phyloP scores from a whole-genome alignment of 2,888 invertebrate genomes.

The Drosophila algonquin region DNA sequence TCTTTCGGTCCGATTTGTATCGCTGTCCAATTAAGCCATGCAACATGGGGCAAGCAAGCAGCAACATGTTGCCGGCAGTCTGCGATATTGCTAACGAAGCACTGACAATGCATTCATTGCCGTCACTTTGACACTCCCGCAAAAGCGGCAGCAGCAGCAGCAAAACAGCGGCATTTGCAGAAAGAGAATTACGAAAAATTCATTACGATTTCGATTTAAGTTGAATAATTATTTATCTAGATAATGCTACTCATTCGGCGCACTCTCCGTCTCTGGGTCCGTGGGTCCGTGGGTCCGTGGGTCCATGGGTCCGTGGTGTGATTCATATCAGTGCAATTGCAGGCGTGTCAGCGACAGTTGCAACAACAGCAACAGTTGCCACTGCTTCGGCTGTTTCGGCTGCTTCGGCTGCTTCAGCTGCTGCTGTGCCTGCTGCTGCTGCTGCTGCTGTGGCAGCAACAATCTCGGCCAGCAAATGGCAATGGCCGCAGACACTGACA shows the following conservation, averaged over 20 bases:
- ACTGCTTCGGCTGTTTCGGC: no score
- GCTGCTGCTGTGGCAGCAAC: constrained; percentile 43
- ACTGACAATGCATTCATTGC: constrained; percentile 72
- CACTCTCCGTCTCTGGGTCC: constrained; percentile 19
- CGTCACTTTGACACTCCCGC: constrained; percentile 79
- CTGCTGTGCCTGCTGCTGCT: constrained; percentile 6
- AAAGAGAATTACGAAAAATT: constrained; percentile 64
- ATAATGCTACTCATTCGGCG: constrained; percentile 69
- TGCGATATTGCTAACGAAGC: constrained; percentile 75
- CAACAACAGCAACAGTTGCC: constrained; percentile 16
- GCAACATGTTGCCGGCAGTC: constrained; percentile 49
- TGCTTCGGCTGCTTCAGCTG: constrained; percentile 12
- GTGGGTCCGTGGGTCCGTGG: constrained; percentile 4
- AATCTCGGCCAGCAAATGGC: constrained; percentile 47
- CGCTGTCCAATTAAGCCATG: constrained; percentile 74
- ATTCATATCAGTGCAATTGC: constrained; percentile 81
- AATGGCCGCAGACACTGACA: constrained; percentile 60
- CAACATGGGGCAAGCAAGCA: constrained; percentile 62
- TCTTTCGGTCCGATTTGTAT: constrained; percentile 64
- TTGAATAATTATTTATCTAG: constrained; percentile 80
- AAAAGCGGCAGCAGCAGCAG: constrained; percentile 2
- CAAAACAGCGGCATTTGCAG: not conserved
- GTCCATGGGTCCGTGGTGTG: constrained; percentile 51
- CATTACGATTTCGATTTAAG: constrained; percentile 80
- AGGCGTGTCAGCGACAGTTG: constrained; percentile 78